Evolutionary conservation across 2,888 invertebrate species (phyloP).

Genomic region (Acrobeloides nanus): DNA sequence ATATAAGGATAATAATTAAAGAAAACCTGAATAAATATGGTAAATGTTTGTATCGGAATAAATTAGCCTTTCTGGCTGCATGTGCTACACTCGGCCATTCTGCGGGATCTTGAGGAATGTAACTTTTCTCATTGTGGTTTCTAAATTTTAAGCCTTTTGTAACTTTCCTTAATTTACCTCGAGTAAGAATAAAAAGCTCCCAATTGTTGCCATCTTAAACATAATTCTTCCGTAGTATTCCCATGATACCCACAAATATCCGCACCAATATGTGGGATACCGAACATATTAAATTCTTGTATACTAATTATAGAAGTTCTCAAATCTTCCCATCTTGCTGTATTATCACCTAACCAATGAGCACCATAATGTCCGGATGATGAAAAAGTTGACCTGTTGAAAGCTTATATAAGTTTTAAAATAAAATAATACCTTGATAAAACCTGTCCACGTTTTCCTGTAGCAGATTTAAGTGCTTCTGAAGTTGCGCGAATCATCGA

Average conservation of each 20-base stretch:
- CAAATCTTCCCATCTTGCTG: conserved; percentile 71
- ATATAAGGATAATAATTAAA: too few species aligned
- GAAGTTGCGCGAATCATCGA: conserved; percentile 70
- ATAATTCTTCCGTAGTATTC: conserved; percentile 58
- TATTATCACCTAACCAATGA: conserved; percentile 76
- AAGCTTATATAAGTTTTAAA: too few species aligned
- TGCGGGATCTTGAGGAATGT: conserved; percentile 44
- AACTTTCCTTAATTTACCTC: too few species aligned
- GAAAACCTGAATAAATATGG: conserved; percentile 51
- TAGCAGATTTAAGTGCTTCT: conserved; percentile 51
- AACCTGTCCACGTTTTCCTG: conserved; percentile 55
- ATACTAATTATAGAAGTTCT: conserved; percentile 40
- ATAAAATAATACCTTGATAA: too few species aligned
- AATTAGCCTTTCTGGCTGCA: conserved; percentile 41
- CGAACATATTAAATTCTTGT: conserved; percentile 53
- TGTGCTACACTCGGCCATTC: conserved; percentile 46
- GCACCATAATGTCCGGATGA: conserved; percentile 51
- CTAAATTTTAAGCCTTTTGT: too few species aligned
- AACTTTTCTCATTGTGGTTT: conserved; percentile 45
- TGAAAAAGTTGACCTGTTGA: conserved; percentile 32
- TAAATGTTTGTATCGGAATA: conserved; percentile 45
- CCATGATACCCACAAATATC: conserved; percentile 59
- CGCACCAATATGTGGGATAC: conserved; percentile 52
- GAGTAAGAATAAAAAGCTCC: conserved; percentile 48
- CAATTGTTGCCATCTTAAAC: conserved; percentile 63